Percentiles rank a stretch among this genome's conserved stretches.
Conservation (phyloP, 2,888 invertebrate species). For the Archips xylosteana region DNA sequence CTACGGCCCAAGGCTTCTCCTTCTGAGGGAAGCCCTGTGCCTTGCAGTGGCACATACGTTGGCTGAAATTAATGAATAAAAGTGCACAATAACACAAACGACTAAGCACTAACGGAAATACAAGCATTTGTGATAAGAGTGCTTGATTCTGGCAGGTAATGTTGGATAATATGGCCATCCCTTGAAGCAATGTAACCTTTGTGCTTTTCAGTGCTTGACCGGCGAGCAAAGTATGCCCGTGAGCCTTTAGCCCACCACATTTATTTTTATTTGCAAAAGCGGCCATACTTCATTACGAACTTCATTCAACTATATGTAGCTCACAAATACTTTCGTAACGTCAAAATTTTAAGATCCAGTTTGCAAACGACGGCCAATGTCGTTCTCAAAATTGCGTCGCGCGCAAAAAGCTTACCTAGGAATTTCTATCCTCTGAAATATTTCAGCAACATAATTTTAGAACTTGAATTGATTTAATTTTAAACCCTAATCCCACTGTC, state of each 20-base stretch:
- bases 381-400: neutral
- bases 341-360: neutral
- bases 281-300: neutral
- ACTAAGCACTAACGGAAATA: neutral
- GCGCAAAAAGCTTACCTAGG: neutral
- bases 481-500: neutral
- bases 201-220: slow-evolving; percentile 16
- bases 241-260: neutral
- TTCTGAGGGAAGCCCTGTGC: too few species aligned
- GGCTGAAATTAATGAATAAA: too few species aligned
- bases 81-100: too few species aligned
- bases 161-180: slow-evolving; percentile 7
- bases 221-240: neutral
- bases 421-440: neutral
- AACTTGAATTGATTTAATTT: neutral
- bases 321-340: neutral
- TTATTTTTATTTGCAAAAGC: neutral
- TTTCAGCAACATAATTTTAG: neutral
- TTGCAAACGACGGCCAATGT: neutral
- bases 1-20: too few species aligned
- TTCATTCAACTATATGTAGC: neutral
- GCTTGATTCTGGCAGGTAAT: slow-evolving; percentile 6
- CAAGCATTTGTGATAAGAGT: neutral
- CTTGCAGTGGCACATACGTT: too few species aligned
- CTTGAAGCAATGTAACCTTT: slow-evolving; percentile 20